These are phyloP conservation scores for Callimorpha dominula DNA, from an alignment of 2,888 invertebrate species.

Conservation along the genomic window DNA sequence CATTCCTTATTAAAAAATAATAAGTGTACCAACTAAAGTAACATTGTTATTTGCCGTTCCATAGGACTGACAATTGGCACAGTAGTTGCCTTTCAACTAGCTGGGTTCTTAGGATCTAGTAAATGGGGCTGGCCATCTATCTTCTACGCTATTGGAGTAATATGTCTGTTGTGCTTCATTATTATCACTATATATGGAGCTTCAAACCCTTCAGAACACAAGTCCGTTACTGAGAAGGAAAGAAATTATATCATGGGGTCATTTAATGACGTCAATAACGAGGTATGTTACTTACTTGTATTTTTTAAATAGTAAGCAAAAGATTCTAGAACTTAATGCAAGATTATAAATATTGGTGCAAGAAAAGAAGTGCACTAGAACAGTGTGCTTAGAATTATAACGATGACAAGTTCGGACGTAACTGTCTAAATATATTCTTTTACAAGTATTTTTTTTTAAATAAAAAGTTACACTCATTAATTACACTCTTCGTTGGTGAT, in stretches of 20 bases:
- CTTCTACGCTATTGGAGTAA: constrained; percentile 87
- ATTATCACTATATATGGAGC: constrained; percentile 78
- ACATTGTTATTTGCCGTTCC: constrained; percentile 5
- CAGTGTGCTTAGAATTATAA: no score
- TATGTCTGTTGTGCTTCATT: constrained; percentile 80
- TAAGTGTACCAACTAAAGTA: not conserved
- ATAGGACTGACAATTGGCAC: constrained; percentile 89
- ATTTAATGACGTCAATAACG: constrained; percentile 41
- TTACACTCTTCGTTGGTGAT: no score
- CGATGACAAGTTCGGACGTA: no score
- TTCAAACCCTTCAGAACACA: constrained; percentile 76
- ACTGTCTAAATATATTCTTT: no score
- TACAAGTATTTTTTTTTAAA: no score
- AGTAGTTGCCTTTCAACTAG: constrained; percentile 87
- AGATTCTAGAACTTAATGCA: not conserved
- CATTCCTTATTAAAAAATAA: no score
- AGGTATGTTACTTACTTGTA: constrained; percentile 38
- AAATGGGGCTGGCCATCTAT: constrained; percentile 88
- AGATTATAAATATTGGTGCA: no score
- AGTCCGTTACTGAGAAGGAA: constrained; percentile 77
- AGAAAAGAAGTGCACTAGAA: no score
- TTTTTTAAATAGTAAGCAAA: not conserved
- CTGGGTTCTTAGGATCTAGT: constrained; percentile 87
- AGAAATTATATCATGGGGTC: constrained; percentile 73
- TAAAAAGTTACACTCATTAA: no score